phyloP scores from a whole-genome alignment of 2,113 vertebrate genomes.

The Castor canadensis region DNA sequence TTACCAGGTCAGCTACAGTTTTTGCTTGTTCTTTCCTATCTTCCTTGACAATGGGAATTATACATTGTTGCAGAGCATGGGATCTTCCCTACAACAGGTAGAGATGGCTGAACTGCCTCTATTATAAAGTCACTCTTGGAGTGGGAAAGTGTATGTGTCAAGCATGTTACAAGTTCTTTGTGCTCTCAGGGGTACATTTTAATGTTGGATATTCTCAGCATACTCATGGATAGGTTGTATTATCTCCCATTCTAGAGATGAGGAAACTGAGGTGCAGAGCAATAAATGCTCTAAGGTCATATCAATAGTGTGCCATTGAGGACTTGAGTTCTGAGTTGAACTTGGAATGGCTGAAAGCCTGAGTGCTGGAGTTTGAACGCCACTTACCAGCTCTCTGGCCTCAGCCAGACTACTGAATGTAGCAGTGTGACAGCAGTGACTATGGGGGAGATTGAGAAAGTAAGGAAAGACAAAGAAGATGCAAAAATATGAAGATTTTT shows the following conservation, averaged over 20 bases:
- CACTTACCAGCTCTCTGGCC: not conserved
- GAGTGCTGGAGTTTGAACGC: not conserved
- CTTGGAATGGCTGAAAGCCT: not conserved
- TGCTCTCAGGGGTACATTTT: not conserved
- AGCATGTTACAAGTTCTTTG: not conserved
- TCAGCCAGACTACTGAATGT: not conserved
- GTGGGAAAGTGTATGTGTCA: not conserved
- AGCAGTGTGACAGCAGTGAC: not conserved
- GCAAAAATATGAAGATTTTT: too few relatives aligned
- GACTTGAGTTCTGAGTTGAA: not conserved
- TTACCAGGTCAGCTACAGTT: not conserved
- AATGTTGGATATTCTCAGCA: not conserved
- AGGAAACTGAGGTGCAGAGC: not conserved
- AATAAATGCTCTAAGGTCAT: not conserved
- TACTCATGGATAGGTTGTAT: accelerated
- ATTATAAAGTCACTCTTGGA: not conserved
- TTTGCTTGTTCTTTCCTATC: not conserved
- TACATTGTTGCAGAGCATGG: not conserved
- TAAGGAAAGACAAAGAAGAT: not conserved
- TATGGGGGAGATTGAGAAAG: not conserved
- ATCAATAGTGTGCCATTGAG: accelerated
- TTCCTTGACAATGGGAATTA: not conserved
- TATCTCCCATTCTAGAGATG: not conserved
- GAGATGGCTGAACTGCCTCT: not conserved
- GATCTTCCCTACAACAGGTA: not conserved